These are phyloP conservation scores for Atta colombica DNA, from an alignment of 1,140 invertebrate species.

Conservation along the genomic window DNA sequence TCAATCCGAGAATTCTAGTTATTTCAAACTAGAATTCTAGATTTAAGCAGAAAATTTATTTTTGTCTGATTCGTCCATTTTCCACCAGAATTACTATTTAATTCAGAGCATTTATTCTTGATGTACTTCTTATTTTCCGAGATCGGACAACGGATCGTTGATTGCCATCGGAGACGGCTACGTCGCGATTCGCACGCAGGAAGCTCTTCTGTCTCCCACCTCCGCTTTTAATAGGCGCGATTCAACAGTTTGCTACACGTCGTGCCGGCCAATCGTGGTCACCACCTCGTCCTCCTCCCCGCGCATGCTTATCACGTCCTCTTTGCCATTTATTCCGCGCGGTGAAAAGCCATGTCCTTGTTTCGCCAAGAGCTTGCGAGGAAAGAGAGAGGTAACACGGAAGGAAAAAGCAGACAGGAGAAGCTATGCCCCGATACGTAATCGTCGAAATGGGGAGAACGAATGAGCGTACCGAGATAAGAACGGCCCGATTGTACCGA, in stretches of 20 bases:
- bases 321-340: slow-evolving; percentile 20
- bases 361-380: slow-evolving; percentile 15
- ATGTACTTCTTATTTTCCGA: neutral
- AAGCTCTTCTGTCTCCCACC: slow-evolving; percentile 47
- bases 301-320: slow-evolving; percentile 9
- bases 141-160: neutral
- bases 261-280: slow-evolving; percentile 40
- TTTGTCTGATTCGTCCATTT: no score
- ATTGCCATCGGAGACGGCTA: slow-evolving; percentile 21
- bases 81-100: no score
- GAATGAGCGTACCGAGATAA: slow-evolving; percentile 31
- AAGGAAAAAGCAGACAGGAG: neutral
- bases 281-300: neutral
- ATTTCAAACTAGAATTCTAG: no score
- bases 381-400: neutral
- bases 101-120: no score
- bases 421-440: neutral
- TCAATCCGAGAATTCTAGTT: no score
- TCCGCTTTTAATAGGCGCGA: slow-evolving; percentile 57
- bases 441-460: neutral
- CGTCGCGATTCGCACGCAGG: slow-evolving; percentile 44
- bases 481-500: slow-evolving; percentile 35
- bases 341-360: slow-evolving; percentile 35
- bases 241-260: slow-evolving; percentile 59
- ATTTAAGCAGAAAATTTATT: no score